These are phyloP conservation scores for Florisuga fusca DNA, from an alignment of 2,797 vertebrate genomes.

Conservation along the genomic window DNA sequence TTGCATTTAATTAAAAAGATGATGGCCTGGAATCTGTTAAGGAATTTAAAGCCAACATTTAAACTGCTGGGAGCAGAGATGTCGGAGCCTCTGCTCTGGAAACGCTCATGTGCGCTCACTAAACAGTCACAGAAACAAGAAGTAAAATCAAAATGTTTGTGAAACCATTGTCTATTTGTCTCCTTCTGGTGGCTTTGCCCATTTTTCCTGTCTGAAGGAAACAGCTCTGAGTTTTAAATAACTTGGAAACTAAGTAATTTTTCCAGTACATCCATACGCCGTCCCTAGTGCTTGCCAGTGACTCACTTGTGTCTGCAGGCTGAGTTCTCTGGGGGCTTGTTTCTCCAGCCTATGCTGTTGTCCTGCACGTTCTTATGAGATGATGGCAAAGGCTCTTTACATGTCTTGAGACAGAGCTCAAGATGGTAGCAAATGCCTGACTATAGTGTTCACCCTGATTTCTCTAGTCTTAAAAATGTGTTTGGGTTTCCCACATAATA, in stretches of 20 bases:
- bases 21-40: conserved; percentile 79
- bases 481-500: not conserved
- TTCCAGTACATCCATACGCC: not conserved
- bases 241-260: not conserved
- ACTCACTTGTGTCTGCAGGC: not conserved
- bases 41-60: conserved; percentile 79
- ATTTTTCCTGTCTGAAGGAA: not conserved
- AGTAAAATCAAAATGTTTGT: conserved; percentile 15
- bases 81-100: conserved; percentile 70
- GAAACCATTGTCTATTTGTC: not conserved
- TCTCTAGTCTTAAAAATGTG: not conserved
- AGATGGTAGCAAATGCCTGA: not conserved
- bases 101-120: not conserved
- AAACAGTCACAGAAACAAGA: not conserved
- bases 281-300: not conserved
- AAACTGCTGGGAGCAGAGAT: conserved; percentile 71
- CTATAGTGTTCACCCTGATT: not conserved
- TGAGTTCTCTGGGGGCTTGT: not conserved
- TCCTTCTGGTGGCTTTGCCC: conserved; percentile 20
- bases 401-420: not conserved
- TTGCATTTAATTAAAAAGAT: conserved; percentile 80
- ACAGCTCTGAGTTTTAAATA: conserved; percentile 1
- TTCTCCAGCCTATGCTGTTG: not conserved
- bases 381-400: not conserved
- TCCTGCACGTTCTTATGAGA: not conserved